A percentile compares a stretch with the other conserved stretches of the same genome.
Evolutionary conservation across 2,113 vertebrate genomes (phyloP).

Genomic region (Phocoena phocoena): DNA sequence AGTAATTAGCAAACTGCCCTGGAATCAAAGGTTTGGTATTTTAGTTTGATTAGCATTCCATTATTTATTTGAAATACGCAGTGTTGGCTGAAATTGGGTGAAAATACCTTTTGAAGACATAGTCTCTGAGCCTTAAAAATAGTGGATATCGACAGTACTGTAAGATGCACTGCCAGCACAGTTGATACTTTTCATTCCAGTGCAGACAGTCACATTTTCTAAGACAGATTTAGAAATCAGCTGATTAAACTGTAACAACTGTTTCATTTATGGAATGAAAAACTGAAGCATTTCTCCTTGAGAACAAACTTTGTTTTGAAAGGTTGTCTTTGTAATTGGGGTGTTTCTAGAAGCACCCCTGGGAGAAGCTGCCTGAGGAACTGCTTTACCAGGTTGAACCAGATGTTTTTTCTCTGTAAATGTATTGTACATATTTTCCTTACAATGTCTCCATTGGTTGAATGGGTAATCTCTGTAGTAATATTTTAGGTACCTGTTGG

Average conservation of each 20-base stretch:
- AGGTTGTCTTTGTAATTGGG: neutral
- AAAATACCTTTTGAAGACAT: constrained; percentile 34
- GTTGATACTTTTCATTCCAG: constrained; percentile 64
- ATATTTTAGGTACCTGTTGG: constrained; percentile 50
- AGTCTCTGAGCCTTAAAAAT: constrained; percentile 79
- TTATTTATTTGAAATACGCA: constrained; percentile 50
- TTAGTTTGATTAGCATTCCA: neutral
- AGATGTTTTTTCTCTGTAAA: neutral
- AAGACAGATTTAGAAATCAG: constrained; percentile 61
- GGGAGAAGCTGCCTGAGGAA: constrained; percentile 49
- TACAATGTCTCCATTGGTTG: neutral
- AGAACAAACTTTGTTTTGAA: neutral
- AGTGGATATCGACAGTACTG: constrained; percentile 73
- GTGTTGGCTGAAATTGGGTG: constrained; percentile 56
- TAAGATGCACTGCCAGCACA: constrained; percentile 81
- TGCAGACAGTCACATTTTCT: constrained; percentile 65
- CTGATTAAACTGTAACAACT: constrained; percentile 45
- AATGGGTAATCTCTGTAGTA: constrained; percentile 40
- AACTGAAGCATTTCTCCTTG: neutral
- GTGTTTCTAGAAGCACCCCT: neutral
- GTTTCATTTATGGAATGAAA: constrained; percentile 58
- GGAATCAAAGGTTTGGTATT: constrained; percentile 26
- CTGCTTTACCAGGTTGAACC: constrained; percentile 20
- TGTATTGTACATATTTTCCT: constrained; percentile 46
- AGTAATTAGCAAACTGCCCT: constrained; percentile 17